These are phyloP conservation scores for Caenorhabditis tropicalis DNA, from an alignment of 1,140 invertebrate genomes.

Conservation along the genomic window DNA sequence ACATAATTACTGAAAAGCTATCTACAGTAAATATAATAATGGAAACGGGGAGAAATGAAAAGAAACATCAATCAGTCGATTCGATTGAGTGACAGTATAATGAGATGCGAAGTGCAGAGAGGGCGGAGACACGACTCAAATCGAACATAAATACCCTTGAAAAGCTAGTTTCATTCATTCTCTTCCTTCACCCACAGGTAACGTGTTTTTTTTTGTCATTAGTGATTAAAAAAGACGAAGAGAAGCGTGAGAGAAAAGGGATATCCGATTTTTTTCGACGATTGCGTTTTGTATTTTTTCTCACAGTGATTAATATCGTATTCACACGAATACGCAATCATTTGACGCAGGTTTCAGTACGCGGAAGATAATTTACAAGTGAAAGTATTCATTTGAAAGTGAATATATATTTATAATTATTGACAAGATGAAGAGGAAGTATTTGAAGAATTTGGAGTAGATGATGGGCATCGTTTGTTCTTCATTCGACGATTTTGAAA, in stretches of 20 bases:
- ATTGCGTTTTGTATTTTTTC: not conserved
- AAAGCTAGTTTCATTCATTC: conserved; percentile 6
- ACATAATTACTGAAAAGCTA: conserved; percentile 9
- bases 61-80: not conserved
- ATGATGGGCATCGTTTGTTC: conserved; percentile 78
- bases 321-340: not conserved
- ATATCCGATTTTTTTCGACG: conserved; percentile 2
- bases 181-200: not conserved
- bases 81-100: not conserved
- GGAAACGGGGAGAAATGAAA: not conserved
- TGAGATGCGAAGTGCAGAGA: not conserved
- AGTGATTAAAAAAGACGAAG: not conserved
- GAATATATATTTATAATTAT: no score
- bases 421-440: not conserved
- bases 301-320: not conserved
- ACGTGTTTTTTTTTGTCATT: not conserved
- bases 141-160: conserved; percentile 38
- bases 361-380: not conserved
- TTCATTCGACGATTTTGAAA: conserved; percentile 97
- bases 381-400: not conserved
- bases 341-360: conserved; percentile 14
- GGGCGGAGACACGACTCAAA: not conserved
- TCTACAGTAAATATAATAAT: not conserved
- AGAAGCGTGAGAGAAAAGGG: not conserved
- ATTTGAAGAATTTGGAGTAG: not conserved